These are phyloP conservation scores for Austrofundulus limnaeus DNA, from an alignment of 2,113 vertebrate genomes.

Conservation along the genomic window DNA sequence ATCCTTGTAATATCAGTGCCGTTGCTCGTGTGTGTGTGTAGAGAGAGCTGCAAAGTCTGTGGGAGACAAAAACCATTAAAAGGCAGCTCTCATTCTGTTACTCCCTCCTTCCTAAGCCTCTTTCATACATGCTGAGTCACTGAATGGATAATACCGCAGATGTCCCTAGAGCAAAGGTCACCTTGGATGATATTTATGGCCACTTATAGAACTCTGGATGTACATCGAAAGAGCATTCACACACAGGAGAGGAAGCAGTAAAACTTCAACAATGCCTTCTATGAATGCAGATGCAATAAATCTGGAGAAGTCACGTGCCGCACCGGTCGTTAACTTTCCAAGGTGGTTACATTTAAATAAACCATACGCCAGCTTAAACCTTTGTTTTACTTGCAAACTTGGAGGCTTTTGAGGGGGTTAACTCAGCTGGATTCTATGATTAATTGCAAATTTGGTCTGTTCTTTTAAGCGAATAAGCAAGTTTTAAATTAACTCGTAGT, in stretches of 20 bases:
- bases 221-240: slow-evolving; percentile 12
- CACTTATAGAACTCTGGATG: slow-evolving; percentile 7
- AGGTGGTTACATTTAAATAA: slow-evolving; percentile 26
- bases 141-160: slow-evolving; percentile 46
- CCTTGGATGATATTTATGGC: slow-evolving; percentile 36
- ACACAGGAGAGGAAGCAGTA: slow-evolving; percentile 27
- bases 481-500: slow-evolving; percentile 41
- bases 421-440: slow-evolving; percentile 27
- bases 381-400: neutral
- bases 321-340: slow-evolving; percentile 9
- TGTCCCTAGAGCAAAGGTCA: slow-evolving; percentile 51
- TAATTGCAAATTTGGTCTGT: slow-evolving; percentile 29
- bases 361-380: neutral
- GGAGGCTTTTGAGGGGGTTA: slow-evolving; percentile 2
- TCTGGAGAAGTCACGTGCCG: slow-evolving; percentile 3
- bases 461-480: slow-evolving; percentile 18
- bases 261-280: slow-evolving; percentile 3
- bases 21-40: neutral
- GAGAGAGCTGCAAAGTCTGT: slow-evolving; percentile 31
- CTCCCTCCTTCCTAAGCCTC: slow-evolving; percentile 21
- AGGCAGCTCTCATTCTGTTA: slow-evolving; percentile 42
- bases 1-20: slow-evolving; percentile 12
- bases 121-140: slow-evolving; percentile 59
- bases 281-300: slow-evolving; percentile 30
- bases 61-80: slow-evolving; percentile 47